Evolutionary conservation across 2,888 invertebrate genomes (phyloP).

Genomic region (Ethmia dodecea): DNA sequence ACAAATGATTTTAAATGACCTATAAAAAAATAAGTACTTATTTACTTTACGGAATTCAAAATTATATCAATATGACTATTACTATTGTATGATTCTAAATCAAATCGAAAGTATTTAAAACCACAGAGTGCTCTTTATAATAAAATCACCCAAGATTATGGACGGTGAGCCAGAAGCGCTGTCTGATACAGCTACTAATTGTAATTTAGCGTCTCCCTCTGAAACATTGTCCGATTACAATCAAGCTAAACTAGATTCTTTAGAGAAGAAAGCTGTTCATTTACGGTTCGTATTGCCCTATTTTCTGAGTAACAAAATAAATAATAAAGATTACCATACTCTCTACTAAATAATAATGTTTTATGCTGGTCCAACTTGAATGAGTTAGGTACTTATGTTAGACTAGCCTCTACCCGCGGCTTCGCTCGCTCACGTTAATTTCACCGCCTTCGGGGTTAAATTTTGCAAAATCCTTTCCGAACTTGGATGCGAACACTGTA

Average conservation of each 20-base stretch:
- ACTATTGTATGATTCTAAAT: constrained; percentile 21
- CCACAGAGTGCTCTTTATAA: too few species aligned
- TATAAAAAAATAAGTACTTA: constrained; percentile 11
- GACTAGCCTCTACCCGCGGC: too few species aligned
- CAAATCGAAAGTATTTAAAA: constrained; percentile 20
- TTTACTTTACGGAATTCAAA: constrained; percentile 28
- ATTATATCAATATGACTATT: constrained; percentile 38
- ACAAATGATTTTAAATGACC: constrained; percentile 10
- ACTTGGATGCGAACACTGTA: too few species aligned
- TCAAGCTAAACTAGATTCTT: constrained; percentile 60
- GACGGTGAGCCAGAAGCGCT: constrained; percentile 60
- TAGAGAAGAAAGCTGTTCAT: constrained; percentile 70
- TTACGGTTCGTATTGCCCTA: constrained; percentile 46
- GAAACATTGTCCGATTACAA: constrained; percentile 55
- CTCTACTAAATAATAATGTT: too few species aligned
- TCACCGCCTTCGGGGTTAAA: too few species aligned
- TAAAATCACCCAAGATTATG: too few species aligned
- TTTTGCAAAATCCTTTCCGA: too few species aligned
- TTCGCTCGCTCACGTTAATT: too few species aligned
- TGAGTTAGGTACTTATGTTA: too few species aligned
- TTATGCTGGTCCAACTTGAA: too few species aligned
- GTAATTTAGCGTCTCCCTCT: constrained; percentile 50
- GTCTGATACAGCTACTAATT: constrained; percentile 58
- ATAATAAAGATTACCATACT: too few species aligned
- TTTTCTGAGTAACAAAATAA: too few species aligned